Evolutionary conservation across 2,113 vertebrate species (phyloP).

Genomic region (Siniperca chuatsi): DNA sequence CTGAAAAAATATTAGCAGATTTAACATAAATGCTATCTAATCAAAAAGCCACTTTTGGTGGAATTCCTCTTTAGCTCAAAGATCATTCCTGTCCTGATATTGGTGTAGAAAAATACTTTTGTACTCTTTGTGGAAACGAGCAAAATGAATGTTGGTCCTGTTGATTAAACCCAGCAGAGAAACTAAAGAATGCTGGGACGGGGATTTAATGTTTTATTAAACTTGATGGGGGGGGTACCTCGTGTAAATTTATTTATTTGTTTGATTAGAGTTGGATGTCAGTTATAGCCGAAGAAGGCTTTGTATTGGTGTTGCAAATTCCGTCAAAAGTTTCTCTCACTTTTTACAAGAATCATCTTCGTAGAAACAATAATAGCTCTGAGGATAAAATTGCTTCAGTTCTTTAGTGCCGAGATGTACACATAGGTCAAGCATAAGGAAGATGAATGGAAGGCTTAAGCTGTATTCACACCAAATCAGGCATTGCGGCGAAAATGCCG

Average conservation of each 20-base stretch:
- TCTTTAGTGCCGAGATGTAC: neutral
- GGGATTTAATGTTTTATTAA: constrained; percentile 39
- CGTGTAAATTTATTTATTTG: constrained; percentile 47
- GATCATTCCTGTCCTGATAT: constrained; percentile 1
- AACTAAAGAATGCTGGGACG: neutral
- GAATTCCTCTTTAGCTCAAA: neutral
- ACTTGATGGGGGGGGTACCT: neutral
- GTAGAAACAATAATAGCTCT: neutral
- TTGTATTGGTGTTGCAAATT: neutral
- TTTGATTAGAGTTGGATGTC: constrained; percentile 25
- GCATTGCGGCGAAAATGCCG: too few relatives aligned
- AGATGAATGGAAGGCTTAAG: neutral
- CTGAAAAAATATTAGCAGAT: neutral
- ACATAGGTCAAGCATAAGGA: neutral
- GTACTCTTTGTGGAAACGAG: neutral
- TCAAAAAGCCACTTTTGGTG: constrained; percentile 3
- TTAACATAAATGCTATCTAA: neutral
- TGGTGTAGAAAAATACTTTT: neutral
- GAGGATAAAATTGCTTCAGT: neutral
- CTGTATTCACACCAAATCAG: too few relatives aligned
- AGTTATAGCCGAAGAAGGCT: neutral
- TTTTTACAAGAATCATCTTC: neutral
- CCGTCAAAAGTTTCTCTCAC: neutral
- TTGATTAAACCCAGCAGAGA: constrained; percentile 12
- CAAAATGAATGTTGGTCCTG: neutral